phyloP scores from a whole-genome alignment of 2,797 vertebrate species.

The Borostomias antarcticus region DNA sequence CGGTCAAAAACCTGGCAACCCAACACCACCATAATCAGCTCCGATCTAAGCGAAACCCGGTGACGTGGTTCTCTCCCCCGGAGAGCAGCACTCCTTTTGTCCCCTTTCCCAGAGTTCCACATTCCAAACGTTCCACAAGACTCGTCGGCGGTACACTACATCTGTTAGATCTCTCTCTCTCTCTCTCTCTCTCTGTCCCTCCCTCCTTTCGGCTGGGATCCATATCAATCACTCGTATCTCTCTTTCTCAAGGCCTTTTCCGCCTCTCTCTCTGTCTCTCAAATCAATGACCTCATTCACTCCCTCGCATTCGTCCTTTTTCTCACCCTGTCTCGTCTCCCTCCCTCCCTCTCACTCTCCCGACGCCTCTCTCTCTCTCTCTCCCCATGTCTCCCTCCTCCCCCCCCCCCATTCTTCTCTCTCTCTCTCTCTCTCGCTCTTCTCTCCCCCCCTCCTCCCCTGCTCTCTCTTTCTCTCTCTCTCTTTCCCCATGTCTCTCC shows the following conservation, averaged over 20 bases:
- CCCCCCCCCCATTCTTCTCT: too few relatives aligned
- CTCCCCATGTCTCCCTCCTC: neutral
- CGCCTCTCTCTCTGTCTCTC: neutral
- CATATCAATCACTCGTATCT: too few relatives aligned
- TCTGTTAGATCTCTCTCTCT: slow-evolving; percentile 7
- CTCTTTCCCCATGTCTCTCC: neutral
- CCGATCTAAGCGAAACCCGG: neutral
- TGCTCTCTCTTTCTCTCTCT: neutral
- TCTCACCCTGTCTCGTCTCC: neutral
- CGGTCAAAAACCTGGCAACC: neutral
- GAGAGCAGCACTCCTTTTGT: too few relatives aligned
- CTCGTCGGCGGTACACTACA: neutral
- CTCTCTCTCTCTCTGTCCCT: neutral
- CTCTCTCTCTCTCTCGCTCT: neutral
- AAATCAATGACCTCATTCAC: neutral
- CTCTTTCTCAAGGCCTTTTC: slow-evolving; percentile 1
- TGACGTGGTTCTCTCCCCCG: neutral
- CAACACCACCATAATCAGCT: neutral
- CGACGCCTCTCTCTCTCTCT: neutral
- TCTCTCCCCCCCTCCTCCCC: neutral
- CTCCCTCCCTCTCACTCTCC: neutral
- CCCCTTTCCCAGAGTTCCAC: slow-evolving; percentile 23
- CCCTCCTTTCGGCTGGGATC: too few relatives aligned
- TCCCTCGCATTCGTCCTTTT: neutral
- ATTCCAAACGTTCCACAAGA: slow-evolving; percentile 59